These are phyloP conservation scores for Cordilura impudica DNA, from an alignment of 2,888 invertebrate genomes.

Conservation along the genomic window DNA sequence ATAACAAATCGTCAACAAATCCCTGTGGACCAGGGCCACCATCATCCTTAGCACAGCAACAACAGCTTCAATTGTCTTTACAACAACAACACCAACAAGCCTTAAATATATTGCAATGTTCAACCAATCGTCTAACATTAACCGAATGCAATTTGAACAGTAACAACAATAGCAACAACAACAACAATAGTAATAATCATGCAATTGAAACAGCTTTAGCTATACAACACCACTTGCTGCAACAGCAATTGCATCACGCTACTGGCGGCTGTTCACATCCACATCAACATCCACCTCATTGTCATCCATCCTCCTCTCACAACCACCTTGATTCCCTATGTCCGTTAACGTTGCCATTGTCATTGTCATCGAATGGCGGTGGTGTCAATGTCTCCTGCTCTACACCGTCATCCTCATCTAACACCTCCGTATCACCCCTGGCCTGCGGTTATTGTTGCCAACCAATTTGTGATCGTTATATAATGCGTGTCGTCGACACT, in stretches of 20 bases:
- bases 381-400: conserved; percentile 30
- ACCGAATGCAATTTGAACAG: conserved; percentile 71
- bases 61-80: conserved; percentile 49
- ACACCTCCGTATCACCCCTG: conserved; percentile 45
- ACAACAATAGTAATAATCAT: conserved; percentile 50
- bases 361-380: conserved; percentile 41
- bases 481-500: conserved; percentile 85
- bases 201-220: conserved; percentile 66
- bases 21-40: conserved; percentile 65
- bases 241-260: conserved; percentile 61
- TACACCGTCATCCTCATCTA: conserved; percentile 48
- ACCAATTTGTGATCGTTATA: conserved; percentile 86
- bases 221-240: conserved; percentile 60
- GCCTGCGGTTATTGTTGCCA: conserved; percentile 84
- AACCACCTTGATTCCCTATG: conserved; percentile 44
- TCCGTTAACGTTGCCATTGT: conserved; percentile 49
- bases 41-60: conserved; percentile 63
- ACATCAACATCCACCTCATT: neutral
- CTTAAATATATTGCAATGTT: conserved; percentile 59
- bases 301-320: conserved; percentile 33
- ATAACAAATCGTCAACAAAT: conserved; percentile 63
- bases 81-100: conserved; percentile 59
- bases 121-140: conserved; percentile 67
- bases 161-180: conserved; percentile 53
- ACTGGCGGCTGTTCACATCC: conserved; percentile 16